A percentile compares a stretch with the other conserved stretches of the same genome.
These are phyloP conservation scores for Philereme transversata DNA, from an alignment of 2,888 invertebrate species.

Conservation along the genomic window DNA sequence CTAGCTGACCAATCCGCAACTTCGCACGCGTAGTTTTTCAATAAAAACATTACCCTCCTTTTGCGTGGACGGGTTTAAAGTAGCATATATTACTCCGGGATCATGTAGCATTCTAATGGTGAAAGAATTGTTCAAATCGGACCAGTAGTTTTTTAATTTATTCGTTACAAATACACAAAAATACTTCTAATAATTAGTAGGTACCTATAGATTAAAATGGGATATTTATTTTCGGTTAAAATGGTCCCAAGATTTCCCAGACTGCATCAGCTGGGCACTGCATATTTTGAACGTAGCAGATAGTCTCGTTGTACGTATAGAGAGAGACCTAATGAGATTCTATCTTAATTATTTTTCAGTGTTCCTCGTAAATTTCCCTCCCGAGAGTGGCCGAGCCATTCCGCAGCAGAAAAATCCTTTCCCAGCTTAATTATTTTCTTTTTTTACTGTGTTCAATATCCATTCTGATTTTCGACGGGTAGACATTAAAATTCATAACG, in stretches of 20 bases:
- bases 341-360: constrained; percentile 72
- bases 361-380: constrained; percentile 63
- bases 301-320: constrained; percentile 33
- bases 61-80: too few relatives aligned
- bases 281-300: constrained; percentile 29
- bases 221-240: constrained; percentile 23
- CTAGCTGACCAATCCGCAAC: too few relatives aligned
- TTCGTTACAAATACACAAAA: too few relatives aligned
- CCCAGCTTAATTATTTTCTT: constrained; percentile 70
- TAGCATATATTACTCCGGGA: too few relatives aligned
- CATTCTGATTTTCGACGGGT: constrained; percentile 70
- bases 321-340: constrained; percentile 62
- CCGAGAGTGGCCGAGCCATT: constrained; percentile 62
- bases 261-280: constrained; percentile 21
- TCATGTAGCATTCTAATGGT: too few relatives aligned
- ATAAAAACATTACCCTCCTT: too few relatives aligned
- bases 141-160: too few relatives aligned
- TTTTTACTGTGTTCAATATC: constrained; percentile 75
- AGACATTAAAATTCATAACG: constrained; percentile 79
- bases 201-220: constrained; percentile 25
- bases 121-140: too few relatives aligned
- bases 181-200: too few relatives aligned
- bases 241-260: constrained; percentile 16
- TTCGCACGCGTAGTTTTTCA: too few relatives aligned
- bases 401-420: constrained; percentile 66